A percentile compares a stretch with the other conserved stretches of the same genome.
Conservation (phyloP, 2,113 vertebrate genomes). For the Leptobrachium ailaonicum region DNA sequence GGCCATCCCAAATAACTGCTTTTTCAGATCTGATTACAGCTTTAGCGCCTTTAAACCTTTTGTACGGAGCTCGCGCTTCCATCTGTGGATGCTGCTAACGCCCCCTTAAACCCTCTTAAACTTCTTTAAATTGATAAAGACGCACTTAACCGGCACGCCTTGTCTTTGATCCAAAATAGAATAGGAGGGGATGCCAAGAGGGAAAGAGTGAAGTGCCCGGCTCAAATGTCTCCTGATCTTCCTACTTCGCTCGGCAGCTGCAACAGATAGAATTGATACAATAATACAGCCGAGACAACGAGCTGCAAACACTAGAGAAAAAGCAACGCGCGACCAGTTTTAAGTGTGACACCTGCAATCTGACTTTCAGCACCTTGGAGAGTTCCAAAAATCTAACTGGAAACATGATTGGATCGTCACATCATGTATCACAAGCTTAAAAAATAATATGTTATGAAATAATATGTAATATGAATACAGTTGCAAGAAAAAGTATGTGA, state of each 20-base stretch:
- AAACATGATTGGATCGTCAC: too few species aligned
- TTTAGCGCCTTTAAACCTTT: conserved; percentile 9
- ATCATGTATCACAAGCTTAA: too few species aligned
- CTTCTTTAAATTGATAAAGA: conserved; percentile 5
- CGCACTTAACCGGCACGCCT: not conserved
- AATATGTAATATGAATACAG: too few species aligned
- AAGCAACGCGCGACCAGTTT: too few species aligned
- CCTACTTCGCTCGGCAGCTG: too few species aligned
- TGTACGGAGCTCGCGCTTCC: not conserved
- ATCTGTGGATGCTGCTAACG: not conserved
- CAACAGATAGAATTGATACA: too few species aligned
- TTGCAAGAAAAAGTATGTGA: too few species aligned
- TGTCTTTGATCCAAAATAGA: not conserved
- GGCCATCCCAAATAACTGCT: not conserved
- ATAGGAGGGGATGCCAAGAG: not conserved
- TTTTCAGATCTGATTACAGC: conserved; percentile 25
- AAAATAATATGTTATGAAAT: too few species aligned
- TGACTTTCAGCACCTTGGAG: conserved; percentile 9
- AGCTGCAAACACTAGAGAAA: too few species aligned
- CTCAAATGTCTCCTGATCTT: too few species aligned
- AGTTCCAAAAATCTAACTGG: not conserved
- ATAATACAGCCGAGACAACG: too few species aligned
- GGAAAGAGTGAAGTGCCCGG: not conserved
- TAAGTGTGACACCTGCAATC: too few species aligned
- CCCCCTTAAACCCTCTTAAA: not conserved